Percentiles rank a stretch among this genome's conserved stretches.
Evolutionary conservation across 2,797 vertebrate genomes (phyloP).

Genomic region (Coregonus ussuriensis): DNA sequence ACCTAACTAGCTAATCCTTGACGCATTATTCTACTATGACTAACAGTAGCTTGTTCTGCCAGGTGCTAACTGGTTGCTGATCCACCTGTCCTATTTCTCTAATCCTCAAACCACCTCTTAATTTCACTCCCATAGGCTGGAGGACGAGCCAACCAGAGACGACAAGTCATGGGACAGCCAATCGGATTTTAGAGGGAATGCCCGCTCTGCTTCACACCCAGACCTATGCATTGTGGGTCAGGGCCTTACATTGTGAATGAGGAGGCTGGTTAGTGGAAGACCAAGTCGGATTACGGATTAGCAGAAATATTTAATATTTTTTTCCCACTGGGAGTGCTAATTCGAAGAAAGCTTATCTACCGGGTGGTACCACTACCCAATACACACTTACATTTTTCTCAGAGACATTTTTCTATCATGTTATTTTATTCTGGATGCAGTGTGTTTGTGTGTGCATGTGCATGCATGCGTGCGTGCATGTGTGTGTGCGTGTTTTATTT

Average conservation of each 20-base stretch:
- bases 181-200: conserved; percentile 71
- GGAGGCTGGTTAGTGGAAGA: conserved; percentile 43
- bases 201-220: conserved; percentile 75
- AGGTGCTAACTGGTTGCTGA: conserved; percentile 12
- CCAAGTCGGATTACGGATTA: conserved; percentile 74
- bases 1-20: conserved; percentile 12
- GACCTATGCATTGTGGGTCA: conserved; percentile 90
- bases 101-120: conserved; percentile 46
- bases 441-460: background rate
- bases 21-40: conserved; percentile 13
- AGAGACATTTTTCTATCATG: background rate
- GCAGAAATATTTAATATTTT: conserved; percentile 61
- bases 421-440: background rate
- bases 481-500: background rate
- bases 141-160: conserved; percentile 72
- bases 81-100: conserved; percentile 51
- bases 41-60: conserved; percentile 23
- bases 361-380: conserved; percentile 19
- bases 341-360: conserved; percentile 38
- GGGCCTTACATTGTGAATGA: conserved; percentile 80
- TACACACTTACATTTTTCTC: conserved; percentile 3
- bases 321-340: conserved; percentile 52
- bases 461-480: background rate
- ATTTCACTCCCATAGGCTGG: conserved; percentile 75
- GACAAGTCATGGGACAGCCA: conserved; percentile 71